phyloP scores from a whole-genome alignment of 2,888 invertebrate genomes.

The Sisyra terminalis region DNA sequence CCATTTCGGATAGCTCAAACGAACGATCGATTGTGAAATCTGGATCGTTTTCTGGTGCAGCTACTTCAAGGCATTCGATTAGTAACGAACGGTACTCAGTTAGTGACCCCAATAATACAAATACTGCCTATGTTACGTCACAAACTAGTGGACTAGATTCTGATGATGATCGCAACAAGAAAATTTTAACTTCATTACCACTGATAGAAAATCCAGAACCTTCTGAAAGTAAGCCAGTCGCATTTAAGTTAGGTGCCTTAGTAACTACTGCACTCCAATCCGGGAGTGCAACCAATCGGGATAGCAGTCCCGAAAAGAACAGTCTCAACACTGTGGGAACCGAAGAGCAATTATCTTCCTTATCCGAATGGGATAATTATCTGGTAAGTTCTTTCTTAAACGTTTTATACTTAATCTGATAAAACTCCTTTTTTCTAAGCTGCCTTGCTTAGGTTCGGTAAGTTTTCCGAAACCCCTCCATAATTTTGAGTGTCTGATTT shows the following conservation, averaged over 20 bases:
- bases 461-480: no score
- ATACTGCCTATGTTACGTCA: slow-evolving; percentile 32
- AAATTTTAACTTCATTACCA: slow-evolving; percentile 20
- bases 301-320: slow-evolving; percentile 28
- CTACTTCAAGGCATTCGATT: slow-evolving; percentile 37
- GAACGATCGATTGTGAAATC: slow-evolving; percentile 32
- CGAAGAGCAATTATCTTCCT: slow-evolving; percentile 64
- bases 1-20: slow-evolving; percentile 31
- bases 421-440: no score
- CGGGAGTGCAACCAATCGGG: slow-evolving; percentile 18
- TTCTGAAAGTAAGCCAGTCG: slow-evolving; percentile 28
- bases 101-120: slow-evolving; percentile 43
- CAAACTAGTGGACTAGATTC: slow-evolving; percentile 50
- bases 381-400: slow-evolving; percentile 54
- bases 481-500: no score
- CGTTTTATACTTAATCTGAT: no score
- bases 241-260: slow-evolving; percentile 43
- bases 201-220: background rate
- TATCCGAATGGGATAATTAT: slow-evolving; percentile 92
- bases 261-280: slow-evolving; percentile 16
- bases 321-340: slow-evolving; percentile 44
- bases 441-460: no score
- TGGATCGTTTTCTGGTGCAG: slow-evolving; percentile 50
- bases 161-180: slow-evolving; percentile 34
- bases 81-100: slow-evolving; percentile 37